Evolutionary conservation across 2,888 invertebrate species (phyloP).

Genomic region (Parnassius smintheus): DNA sequence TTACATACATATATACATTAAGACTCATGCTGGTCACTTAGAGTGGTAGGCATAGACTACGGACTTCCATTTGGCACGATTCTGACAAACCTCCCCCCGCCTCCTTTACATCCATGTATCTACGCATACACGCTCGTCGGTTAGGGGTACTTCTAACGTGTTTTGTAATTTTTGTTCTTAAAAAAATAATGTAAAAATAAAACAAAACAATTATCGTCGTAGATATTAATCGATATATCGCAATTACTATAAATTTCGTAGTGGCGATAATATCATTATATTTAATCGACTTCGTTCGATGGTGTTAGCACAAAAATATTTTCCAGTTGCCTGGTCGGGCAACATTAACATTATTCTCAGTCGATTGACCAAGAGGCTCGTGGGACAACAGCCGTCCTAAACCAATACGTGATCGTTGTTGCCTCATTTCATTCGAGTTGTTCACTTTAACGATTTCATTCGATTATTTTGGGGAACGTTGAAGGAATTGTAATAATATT

Average conservation of each 20-base stretch:
- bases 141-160: no score
- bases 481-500: not conserved
- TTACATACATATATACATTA: no score
- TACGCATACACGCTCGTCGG: no score
- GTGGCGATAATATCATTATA: not conserved
- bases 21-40: no score
- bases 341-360: conserved; percentile 1
- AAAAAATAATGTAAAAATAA: no score
- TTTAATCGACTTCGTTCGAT: not conserved
- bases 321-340: conserved; percentile 2
- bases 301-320: conserved; percentile 1
- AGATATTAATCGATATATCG: not conserved
- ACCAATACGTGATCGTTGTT: conserved; percentile 22
- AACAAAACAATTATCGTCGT: not conserved
- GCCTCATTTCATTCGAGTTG: conserved; percentile 17
- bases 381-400: conserved; percentile 11
- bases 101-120: no score
- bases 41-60: no score
- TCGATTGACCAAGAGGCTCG: not conserved
- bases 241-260: not conserved
- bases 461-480: conserved; percentile 12
- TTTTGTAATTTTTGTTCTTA: no score
- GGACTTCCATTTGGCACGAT: no score
- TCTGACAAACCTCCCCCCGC: no score
- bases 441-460: conserved; percentile 22